Evolutionary conservation across 2,888 invertebrate species (phyloP).

Genomic region (Pogonocherus hispidulus): DNA sequence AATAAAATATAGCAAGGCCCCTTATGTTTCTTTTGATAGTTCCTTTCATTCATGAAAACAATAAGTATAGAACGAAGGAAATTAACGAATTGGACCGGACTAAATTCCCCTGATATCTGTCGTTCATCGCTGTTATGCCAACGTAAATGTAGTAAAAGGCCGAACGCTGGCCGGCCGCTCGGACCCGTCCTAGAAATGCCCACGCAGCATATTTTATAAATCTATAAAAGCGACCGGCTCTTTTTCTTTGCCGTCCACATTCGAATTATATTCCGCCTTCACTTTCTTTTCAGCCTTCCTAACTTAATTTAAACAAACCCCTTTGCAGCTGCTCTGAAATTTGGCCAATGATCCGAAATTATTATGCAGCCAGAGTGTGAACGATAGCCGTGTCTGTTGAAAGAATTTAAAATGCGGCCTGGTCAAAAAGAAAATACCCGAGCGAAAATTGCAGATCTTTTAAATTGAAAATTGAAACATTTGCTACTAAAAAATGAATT

Average conservation of each 20-base stretch:
- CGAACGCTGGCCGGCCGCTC: conserved; percentile 42
- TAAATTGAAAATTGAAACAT: no score
- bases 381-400: background rate
- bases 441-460: no score
- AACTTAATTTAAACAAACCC: conserved; percentile 41
- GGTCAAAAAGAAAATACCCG: background rate
- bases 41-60: no score
- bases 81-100: background rate
- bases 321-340: conserved; percentile 13
- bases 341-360: conserved; percentile 15
- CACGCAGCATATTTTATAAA: conserved; percentile 59
- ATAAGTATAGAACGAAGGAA: no score
- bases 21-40: no score
- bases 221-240: conserved; percentile 56
- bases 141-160: conserved; percentile 48
- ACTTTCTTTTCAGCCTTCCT: conserved; percentile 45
- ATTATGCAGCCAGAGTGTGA: conserved; percentile 3
- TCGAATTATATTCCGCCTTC: conserved; percentile 49
- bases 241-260: conserved; percentile 46
- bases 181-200: conserved; percentile 54
- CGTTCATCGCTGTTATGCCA: conserved; percentile 42
- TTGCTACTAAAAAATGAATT: no score
- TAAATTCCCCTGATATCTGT: conserved; percentile 38
- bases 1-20: no score
- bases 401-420: background rate